These are phyloP conservation scores for Hypolimnas misippus DNA, from an alignment of 2,888 invertebrate genomes.

Conservation along the genomic window DNA sequence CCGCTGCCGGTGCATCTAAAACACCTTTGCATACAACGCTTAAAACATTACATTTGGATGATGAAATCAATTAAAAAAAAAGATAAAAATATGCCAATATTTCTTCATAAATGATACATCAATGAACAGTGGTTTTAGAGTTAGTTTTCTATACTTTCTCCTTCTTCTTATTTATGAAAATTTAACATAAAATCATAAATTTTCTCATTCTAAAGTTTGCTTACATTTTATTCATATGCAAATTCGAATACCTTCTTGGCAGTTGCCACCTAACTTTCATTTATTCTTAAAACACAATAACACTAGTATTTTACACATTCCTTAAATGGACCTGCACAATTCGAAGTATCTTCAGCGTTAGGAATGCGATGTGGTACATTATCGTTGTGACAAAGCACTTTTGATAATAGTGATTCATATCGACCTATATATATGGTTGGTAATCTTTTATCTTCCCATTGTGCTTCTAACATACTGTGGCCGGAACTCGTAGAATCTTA, in stretches of 20 bases:
- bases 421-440: constrained; percentile 15
- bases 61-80: background rate
- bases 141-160: background rate
- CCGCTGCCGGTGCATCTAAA: constrained; percentile 60
- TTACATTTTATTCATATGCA: constrained; percentile 21
- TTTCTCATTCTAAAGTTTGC: background rate
- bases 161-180: background rate
- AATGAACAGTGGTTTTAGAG: no score
- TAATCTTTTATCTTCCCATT: constrained; percentile 18
- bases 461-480: background rate
- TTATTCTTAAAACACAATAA: constrained; percentile 30
- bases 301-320: constrained; percentile 31
- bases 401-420: constrained; percentile 22
- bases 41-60: background rate
- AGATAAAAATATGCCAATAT: no score
- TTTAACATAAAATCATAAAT: background rate
- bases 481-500: background rate
- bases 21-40: constrained; percentile 48
- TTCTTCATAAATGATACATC: no score
- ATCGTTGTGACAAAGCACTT: constrained; percentile 20
- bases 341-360: constrained; percentile 21
- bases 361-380: constrained; percentile 16
- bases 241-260: constrained; percentile 25
- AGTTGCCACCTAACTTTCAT: constrained; percentile 27
- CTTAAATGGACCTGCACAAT: constrained; percentile 22